Evolutionary conservation across 2,888 invertebrate genomes (phyloP), one percentile per base, ranked within the genome.

Genomic region (Acanthococcus lagerstroemiae): DNA sequence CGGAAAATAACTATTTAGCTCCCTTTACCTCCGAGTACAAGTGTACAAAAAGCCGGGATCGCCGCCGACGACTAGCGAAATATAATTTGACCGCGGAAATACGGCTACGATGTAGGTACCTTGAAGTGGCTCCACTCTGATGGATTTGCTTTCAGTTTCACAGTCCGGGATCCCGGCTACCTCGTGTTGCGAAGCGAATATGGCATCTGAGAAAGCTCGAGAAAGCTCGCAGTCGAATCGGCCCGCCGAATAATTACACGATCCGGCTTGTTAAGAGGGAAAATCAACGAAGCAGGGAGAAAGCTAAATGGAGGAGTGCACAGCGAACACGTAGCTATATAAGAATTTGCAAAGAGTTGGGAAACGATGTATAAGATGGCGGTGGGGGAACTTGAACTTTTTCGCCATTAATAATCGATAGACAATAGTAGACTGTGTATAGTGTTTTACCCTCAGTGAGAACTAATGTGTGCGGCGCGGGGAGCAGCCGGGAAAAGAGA

Each of bases 341-440:
- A 27, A 55, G 45, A 46, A 58, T 46, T 58, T 58, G 46, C 46
- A 46, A 58, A 58, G 25, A 25, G 37, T 30, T 21, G 37, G 30
- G 55, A 55, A 55, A 55, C 27, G 26, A 21, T 12, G 4, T n/a
- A n/a, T n/a, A n/a, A n/a, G n/a, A n/a, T n/a, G n/a, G n/a, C n/a
- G 12, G n/a, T 37, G 37, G 21, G 22, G 58, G 58, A n/a, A n/a
- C 37, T n/a, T n/a, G 22, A 45, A 25, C 24, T 12, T 45, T 61
- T 52, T 50, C 61, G 61, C 61, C 61, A 61, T 61, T 61, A 61
- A 61, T 61, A 61, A 61, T 61, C 61, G 61, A 61, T 61, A 61
- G 61, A 61, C 61, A 61, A 61, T 61, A 48, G 61, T 61, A 30
- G 22, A 60, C 30, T 9, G 54, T 54, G 24, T 48, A 37, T 45